Base-by-base conservation (phyloP, 2,797 vertebrate genomes). In the Astyanax mexicanus region DNA sequence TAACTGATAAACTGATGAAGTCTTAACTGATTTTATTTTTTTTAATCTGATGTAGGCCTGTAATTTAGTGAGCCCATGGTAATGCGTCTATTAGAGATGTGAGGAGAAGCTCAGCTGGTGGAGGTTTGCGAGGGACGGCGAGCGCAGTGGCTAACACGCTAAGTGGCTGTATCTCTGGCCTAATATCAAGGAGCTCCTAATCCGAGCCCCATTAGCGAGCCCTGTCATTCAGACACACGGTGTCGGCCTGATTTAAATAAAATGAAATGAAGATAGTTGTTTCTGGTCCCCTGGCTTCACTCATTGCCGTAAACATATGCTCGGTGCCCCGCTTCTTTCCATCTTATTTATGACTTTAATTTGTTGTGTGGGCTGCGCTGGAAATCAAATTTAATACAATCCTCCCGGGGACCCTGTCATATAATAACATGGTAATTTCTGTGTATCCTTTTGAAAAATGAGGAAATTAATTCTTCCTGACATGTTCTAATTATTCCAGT, bases 391-490 rank as follows among this genome's bases (percentile, higher is more conserved):
- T 99, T 98, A 98, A 98, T 98, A 96, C 97, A 98, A 98, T 97
- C 95, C 98, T 98, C 98, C 93, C 92, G 94, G 98, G 98, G 95
- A 98, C 95, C 94, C 97, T 98, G 98, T 98, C 98, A 99, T 99
- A 99, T 99, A 99, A 99, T 99, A 99, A 99, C 98, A 99, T 99
- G 98, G 96, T 99, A 99, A 99, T 99, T 99, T 99, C 97, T 99
- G 97, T 99, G 96, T 99, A 98, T 99, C 98, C 97, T 99, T 99
- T 99, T 99, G 98, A 99, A 99, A 99, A 99, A 99, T 99, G 98
- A 99, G 96, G 95, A 98, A 99, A 99, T 99, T 99, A 99, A 99
- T 99, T 99, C 97, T 97, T 99, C 96, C 95, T 99, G 98, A 99
- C 98, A 98, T 98, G 96, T 99, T 99, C 96, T 99, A 99, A 99